Conservation (phyloP, 2,113 vertebrate genomes). For the Apistogramma diplotaenia region DNA sequence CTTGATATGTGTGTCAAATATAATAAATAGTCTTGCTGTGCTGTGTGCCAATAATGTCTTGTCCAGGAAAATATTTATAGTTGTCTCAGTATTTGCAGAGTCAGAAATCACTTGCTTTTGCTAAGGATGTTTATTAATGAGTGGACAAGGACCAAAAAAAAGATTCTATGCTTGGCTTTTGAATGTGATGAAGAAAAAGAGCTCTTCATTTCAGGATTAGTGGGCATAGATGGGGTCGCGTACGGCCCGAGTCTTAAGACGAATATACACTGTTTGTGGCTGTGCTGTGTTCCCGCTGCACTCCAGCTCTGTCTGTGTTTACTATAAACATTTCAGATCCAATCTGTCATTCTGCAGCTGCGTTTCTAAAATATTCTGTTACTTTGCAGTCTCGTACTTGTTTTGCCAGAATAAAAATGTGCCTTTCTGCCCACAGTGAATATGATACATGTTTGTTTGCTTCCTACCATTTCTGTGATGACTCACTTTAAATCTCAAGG, state of each 20-base stretch:
- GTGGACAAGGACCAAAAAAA: background rate
- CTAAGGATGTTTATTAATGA: background rate
- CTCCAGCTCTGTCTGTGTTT: background rate
- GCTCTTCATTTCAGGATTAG: background rate
- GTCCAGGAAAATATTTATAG: background rate
- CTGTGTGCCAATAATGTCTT: background rate
- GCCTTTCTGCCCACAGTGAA: background rate
- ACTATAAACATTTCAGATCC: background rate
- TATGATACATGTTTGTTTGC: background rate
- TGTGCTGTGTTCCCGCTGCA: background rate
- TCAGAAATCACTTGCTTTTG: background rate
- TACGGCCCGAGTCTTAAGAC: background rate
- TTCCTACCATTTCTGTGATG: background rate
- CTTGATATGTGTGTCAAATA: conserved; percentile 6
- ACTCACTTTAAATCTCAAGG: background rate
- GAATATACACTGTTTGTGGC: background rate
- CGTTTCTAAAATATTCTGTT: background rate
- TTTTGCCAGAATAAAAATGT: background rate
- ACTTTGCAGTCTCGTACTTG: background rate
- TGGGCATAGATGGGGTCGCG: background rate
- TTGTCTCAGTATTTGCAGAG: background rate
- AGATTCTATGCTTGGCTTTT: background rate
- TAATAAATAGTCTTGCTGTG: background rate
- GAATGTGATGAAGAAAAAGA: background rate
- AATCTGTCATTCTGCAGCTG: background rate